Evolutionary conservation across 1,140 invertebrate genomes (phyloP).

Genomic region (Eriocheir sinensis): DNA sequence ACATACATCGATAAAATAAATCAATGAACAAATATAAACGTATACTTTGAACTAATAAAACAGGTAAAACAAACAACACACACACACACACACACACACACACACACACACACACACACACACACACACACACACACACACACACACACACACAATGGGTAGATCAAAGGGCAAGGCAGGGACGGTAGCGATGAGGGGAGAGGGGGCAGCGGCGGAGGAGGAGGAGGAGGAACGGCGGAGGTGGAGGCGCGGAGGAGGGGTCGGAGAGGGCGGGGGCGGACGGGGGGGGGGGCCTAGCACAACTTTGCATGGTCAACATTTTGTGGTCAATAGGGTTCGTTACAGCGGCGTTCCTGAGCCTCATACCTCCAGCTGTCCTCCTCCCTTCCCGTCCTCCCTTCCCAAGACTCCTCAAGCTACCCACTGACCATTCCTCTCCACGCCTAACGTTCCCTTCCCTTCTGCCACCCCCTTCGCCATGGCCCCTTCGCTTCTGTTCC

Average conservation of each 20-base stretch:
- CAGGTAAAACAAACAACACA: no score
- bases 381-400: background rate
- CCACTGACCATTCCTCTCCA: no score
- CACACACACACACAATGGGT: background rate
- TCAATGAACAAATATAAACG: no score
- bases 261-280: background rate
- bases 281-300: background rate
- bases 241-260: background rate
- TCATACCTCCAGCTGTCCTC: background rate
- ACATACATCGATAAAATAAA: no score
- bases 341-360: background rate
- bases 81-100: slow-evolving; percentile 4
- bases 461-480: no score
- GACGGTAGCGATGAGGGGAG: background rate
- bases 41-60: no score
- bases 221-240: background rate
- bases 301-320: slow-evolving; percentile 25
- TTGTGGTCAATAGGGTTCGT: slow-evolving; percentile 23
- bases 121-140: slow-evolving; percentile 4
- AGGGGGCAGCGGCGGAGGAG: background rate
- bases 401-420: background rate
- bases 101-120: background rate
- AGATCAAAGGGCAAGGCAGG: background rate
- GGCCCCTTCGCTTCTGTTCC: no score
- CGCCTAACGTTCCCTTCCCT: no score